These are phyloP conservation scores for Amorpha juglandis DNA, from an alignment of 2,888 invertebrate genomes.

Conservation along the genomic window DNA sequence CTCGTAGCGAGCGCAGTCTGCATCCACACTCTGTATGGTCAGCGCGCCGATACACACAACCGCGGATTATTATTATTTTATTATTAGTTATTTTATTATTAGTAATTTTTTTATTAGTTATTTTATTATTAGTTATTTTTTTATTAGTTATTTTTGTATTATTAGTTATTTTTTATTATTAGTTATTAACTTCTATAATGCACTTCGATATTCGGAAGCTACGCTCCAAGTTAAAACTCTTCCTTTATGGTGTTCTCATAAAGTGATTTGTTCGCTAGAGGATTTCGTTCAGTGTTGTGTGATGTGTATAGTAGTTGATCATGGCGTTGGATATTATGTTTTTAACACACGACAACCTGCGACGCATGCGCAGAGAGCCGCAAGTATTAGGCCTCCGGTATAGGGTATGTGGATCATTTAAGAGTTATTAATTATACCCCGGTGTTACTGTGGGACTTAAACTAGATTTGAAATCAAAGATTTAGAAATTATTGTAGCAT, in stretches of 20 bases:
- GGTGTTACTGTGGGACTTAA: too few species aligned
- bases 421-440: too few species aligned
- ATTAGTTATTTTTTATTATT: constrained; percentile 37
- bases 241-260: constrained; percentile 60
- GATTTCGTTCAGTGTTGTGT: constrained; percentile 46
- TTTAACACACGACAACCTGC: constrained; percentile 81
- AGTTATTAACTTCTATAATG: constrained; percentile 62
- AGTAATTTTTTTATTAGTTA: too few species aligned
- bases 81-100: constrained; percentile 25
- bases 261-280: constrained; percentile 57
- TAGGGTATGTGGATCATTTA: constrained; percentile 62
- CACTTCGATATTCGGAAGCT: constrained; percentile 76
- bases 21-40: constrained; percentile 61
- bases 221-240: constrained; percentile 55
- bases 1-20: constrained; percentile 45
- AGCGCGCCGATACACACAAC: constrained; percentile 59
- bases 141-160: too few species aligned
- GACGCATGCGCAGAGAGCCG: constrained; percentile 78
- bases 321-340: constrained; percentile 83
- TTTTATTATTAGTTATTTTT: constrained; percentile 35
- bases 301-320: constrained; percentile 48
- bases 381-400: constrained; percentile 76
- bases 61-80: constrained; percentile 43
- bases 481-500: too few species aligned
- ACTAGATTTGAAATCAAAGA: too few species aligned